A percentile compares a stretch with the other conserved stretches of the same genome.
phyloP scores from a whole-genome alignment of 1,140 invertebrate species.

The Chymomyza costata region DNA sequence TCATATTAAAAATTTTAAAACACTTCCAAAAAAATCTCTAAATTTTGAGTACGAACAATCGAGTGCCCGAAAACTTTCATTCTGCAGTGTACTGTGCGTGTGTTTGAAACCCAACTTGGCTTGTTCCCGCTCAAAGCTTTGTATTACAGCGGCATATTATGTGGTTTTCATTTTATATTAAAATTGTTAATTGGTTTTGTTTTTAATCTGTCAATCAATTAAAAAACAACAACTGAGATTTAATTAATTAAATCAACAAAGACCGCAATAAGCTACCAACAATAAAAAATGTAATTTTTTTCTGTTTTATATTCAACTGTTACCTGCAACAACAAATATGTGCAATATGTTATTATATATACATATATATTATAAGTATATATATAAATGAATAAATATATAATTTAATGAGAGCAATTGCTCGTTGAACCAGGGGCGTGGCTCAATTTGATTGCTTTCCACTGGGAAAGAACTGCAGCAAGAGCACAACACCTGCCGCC shows the following conservation, averaged over 20 bases:
- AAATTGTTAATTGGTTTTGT: constrained; percentile 75
- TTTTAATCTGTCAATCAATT: constrained; percentile 74
- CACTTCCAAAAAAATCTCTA: no score
- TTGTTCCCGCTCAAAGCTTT: constrained; percentile 25
- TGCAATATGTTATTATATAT: not conserved
- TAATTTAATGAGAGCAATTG: constrained; percentile 47
- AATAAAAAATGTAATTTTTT: constrained; percentile 15
- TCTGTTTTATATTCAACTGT: constrained; percentile 6
- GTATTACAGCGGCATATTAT: constrained; percentile 72
- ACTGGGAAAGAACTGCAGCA: not conserved
- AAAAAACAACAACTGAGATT: constrained; percentile 74
- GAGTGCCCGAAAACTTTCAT: no score
- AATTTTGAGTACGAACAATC: no score
- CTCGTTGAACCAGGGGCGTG: constrained; percentile 23
- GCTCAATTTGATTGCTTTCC: constrained; percentile 22
- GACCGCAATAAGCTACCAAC: constrained; percentile 66
- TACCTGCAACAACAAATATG: constrained; percentile 24
- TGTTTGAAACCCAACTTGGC: constrained; percentile 37
- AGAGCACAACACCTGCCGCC: constrained; percentile 26
- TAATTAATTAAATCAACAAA: constrained; percentile 74
- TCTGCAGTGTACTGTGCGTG: no score
- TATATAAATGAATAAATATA: no score
- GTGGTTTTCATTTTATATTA: constrained; percentile 63
- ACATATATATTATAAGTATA: constrained; percentile 14
- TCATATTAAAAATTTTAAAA: no score